Conservation (phyloP, 2,888 invertebrate genomes). For the Thumatha senex region DNA sequence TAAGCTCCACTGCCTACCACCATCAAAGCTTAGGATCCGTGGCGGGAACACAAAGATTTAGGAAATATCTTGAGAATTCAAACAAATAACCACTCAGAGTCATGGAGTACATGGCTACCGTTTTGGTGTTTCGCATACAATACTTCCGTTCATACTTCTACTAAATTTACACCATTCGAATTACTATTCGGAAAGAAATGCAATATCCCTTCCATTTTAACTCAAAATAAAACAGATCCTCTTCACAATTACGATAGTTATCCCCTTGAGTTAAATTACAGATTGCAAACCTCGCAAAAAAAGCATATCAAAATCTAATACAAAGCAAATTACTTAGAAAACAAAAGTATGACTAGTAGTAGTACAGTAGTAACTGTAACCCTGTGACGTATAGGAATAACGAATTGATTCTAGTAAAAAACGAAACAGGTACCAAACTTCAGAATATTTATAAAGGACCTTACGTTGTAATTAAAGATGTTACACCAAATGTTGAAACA, state of each 20-base stretch:
- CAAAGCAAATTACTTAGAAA: background rate
- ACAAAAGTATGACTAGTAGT: background rate
- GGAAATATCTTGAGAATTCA: background rate
- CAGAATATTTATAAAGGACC: too few relatives aligned
- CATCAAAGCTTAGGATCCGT: background rate
- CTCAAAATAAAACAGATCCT: background rate
- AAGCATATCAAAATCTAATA: background rate
- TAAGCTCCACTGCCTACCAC: background rate
- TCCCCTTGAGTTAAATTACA: slow-evolving; percentile 4
- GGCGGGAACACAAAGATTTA: background rate
- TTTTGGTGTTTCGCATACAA: background rate
- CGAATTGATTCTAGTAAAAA: too few relatives aligned
- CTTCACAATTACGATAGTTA: background rate
- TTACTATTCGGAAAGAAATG: background rate
- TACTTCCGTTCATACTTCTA: background rate
- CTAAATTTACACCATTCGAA: background rate
- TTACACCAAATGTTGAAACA: too few relatives aligned
- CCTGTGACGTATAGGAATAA: too few relatives aligned
- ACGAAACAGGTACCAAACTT: too few relatives aligned
- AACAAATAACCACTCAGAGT: background rate
- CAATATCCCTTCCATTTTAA: background rate
- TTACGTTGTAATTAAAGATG: too few relatives aligned
- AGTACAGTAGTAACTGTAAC: background rate
- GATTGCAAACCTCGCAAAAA: background rate
- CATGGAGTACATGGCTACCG: background rate